Conservation (phyloP, 2,888 invertebrate species). For the Steinernema scapterisci region DNA sequence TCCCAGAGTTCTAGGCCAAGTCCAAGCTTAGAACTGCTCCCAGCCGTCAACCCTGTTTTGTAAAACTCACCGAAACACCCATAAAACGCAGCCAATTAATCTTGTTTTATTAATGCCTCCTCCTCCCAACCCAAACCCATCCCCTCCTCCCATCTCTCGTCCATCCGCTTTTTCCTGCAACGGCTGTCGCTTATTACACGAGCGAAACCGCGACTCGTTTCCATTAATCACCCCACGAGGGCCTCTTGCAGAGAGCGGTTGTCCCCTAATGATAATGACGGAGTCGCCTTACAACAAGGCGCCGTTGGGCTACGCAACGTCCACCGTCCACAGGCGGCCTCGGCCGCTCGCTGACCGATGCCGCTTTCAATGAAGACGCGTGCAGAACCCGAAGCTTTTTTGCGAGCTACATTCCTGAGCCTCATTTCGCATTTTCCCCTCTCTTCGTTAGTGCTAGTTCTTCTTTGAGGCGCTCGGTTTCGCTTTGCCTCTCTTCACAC, state of each 20-base stretch:
- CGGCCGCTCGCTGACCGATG: conserved; percentile 14
- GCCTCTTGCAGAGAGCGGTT: neutral
- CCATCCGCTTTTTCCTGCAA: neutral
- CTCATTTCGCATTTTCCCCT: neutral
- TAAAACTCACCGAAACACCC: too few species aligned
- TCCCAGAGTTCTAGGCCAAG: too few species aligned
- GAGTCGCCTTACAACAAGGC: conserved; percentile 2
- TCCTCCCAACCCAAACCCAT: too few species aligned
- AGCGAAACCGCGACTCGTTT: neutral
- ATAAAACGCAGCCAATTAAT: too few species aligned
- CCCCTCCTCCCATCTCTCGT: too few species aligned
- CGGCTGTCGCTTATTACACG: conserved; percentile 25
- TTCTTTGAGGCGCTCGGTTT: neutral
- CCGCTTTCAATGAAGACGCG: neutral
- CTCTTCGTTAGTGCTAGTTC: conserved; percentile 19
- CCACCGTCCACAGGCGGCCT: neutral
- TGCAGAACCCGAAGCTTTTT: neutral
- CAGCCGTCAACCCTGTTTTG: too few species aligned
- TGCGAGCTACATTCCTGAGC: neutral
- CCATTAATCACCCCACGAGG: conserved; percentile 14
- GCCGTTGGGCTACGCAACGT: too few species aligned
- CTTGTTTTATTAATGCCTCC: too few species aligned
- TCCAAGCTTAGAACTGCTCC: too few species aligned
- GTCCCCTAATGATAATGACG: conserved; percentile 23
- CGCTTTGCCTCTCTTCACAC: neutral